Evolutionary conservation across 2,113 vertebrate species (phyloP), one percentile per base, ranked within the genome.

Genomic region (Dicerorhinus sumatrensis): DNA sequence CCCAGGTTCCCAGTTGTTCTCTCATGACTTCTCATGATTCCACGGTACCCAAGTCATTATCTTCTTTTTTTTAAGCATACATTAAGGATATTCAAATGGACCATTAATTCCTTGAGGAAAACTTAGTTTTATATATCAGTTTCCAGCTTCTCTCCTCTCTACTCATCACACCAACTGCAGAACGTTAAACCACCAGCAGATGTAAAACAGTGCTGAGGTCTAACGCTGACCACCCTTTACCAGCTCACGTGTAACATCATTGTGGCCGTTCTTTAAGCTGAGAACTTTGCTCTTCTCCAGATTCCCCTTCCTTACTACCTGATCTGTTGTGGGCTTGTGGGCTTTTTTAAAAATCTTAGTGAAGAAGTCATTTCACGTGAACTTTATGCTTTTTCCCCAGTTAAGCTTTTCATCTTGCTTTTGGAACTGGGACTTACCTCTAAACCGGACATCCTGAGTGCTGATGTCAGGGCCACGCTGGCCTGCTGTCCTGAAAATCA

Each of bases 221-320:
- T 54, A 0, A 23, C 42, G 25, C 18, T 46, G 1, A 7, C 31
- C 9, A 0, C 2, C 56, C 67, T 39, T 33, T 1, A 7, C 33
- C 23, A 11, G 60, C 33, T 92, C 63, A 33, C 9, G 11, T 4
- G 4, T 20, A 17, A 8, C 51, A 6, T 42, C 29, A 0, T 23
- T 33, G 9, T 18, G 58, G 1, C 54, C 58, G 7, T 73, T 42
- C 3, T 63, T n/a, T 48, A 36, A 67, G 76, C 33, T 29, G 1
- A 27, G 8, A 42, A 4, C 27, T 36, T 36, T 20, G 62, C 21
- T 29, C 0, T 69, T 77, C 39, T 4, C 65, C 16, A 1, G 3
- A 27, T 11, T 69, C 20, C 8, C 29, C 5, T 60, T 60, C 48
- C 25, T 83, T 51, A 58, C 79, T 65, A 10, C 31, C 29, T 11